Evolutionary conservation across 2,888 invertebrate species (phyloP).

Genomic region (Argynnis bischoffii): DNA sequence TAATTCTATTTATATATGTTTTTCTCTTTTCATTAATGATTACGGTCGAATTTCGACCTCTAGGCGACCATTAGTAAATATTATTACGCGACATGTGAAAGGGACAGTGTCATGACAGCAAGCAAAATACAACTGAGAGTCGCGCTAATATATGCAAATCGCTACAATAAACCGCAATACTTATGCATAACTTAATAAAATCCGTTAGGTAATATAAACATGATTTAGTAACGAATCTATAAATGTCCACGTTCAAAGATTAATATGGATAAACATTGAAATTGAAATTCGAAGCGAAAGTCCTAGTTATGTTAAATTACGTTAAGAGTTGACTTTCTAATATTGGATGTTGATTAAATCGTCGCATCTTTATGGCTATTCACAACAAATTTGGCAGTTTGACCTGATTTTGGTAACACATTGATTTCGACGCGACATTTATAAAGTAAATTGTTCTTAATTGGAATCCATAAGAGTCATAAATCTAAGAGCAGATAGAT

Average conservation of each 20-base stretch:
- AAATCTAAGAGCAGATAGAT: too few species aligned
- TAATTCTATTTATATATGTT: too few species aligned
- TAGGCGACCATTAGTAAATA: not conserved
- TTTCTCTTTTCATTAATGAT: too few species aligned
- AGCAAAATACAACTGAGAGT: conserved; percentile 21
- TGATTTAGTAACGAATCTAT: conserved; percentile 39
- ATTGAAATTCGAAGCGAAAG: conserved; percentile 30
- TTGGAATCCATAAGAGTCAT: too few species aligned
- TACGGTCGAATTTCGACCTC: not conserved
- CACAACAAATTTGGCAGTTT: conserved; percentile 17
- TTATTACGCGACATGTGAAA: conserved; percentile 22
- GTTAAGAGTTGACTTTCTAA: conserved; percentile 25
- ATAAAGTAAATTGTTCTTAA: not conserved
- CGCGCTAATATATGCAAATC: conserved; percentile 39
- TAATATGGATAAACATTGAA: conserved; percentile 31
- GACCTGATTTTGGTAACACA: conserved; percentile 8
- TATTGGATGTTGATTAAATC: conserved; percentile 16
- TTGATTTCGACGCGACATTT: not conserved
- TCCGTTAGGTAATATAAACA: conserved; percentile 38
- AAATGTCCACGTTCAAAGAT: conserved; percentile 37
- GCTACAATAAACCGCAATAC: conserved; percentile 34
- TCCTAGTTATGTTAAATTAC: conserved; percentile 43
- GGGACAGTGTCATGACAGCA: conserved; percentile 9
- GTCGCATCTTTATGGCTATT: conserved; percentile 8
- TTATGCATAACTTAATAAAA: conserved; percentile 39